Conservation (phyloP, 2,113 vertebrate genomes). For the Lepisosteus oculatus region DNA sequence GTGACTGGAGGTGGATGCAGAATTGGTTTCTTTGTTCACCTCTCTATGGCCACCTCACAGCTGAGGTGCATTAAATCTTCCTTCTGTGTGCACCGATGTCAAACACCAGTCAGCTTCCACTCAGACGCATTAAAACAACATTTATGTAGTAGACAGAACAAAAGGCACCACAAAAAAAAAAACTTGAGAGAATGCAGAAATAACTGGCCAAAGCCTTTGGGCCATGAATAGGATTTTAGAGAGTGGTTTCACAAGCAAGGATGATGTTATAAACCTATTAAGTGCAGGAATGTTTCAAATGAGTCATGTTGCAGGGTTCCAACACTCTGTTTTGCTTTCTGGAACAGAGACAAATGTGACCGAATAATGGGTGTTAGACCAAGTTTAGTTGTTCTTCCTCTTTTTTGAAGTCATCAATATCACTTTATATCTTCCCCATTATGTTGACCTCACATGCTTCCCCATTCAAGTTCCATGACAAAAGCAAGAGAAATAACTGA, state of each 20-base stretch:
- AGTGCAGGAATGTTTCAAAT: no score
- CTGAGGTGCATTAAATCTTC: neutral
- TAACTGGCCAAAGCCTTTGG: neutral
- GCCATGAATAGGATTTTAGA: neutral
- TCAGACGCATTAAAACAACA: neutral
- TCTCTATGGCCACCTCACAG: neutral
- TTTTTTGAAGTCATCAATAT: no score
- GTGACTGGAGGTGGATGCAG: neutral
- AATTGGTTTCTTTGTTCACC: neutral
- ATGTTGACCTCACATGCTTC: no score
- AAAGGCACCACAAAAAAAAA: neutral
- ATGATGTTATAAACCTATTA: no score
- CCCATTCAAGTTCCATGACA: no score
- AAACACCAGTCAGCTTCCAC: neutral
- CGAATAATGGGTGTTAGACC: no score
- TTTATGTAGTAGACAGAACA: neutral
- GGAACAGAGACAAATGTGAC: no score
- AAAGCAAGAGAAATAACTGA: no score
- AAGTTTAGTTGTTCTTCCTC: no score
- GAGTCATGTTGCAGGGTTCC: no score
- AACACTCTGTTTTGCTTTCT: no score
- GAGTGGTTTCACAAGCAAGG: neutral
- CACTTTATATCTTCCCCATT: no score
- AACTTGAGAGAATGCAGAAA: neutral
- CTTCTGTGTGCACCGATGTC: neutral